These are phyloP conservation scores for Chionomys nivalis DNA, from an alignment of 2,113 vertebrate genomes.

Conservation along the genomic window DNA sequence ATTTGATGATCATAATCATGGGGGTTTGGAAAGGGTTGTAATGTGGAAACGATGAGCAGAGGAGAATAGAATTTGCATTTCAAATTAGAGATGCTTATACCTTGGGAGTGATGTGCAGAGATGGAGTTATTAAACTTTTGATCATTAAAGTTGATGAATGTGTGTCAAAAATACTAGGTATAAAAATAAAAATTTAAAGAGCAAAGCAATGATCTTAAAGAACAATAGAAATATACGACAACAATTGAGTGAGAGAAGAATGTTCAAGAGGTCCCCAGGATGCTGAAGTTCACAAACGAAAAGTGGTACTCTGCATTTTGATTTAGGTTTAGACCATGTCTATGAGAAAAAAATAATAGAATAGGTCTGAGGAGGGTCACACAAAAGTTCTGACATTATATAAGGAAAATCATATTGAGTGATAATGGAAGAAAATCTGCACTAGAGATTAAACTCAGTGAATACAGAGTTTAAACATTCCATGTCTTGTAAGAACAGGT, in stretches of 20 bases:
- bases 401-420: background rate
- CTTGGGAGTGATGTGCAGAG: background rate
- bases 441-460: background rate
- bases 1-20: background rate
- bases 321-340: background rate
- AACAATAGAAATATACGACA: background rate
- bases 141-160: background rate
- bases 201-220: background rate
- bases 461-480: background rate
- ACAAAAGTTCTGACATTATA: background rate
- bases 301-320: background rate
- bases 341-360: background rate
- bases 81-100: too few relatives aligned
- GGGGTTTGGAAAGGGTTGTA: background rate
- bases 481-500: background rate
- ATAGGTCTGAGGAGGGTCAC: background rate
- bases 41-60: background rate
- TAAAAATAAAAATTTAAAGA: background rate
- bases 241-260: background rate
- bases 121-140: background rate
- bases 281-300: background rate
- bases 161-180: background rate
- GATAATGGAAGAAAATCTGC: background rate
- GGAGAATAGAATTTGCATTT: background rate
- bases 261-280: background rate